These are phyloP conservation scores for Aricia agestis DNA, from an alignment of 1,140 invertebrate genomes.

Conservation along the genomic window DNA sequence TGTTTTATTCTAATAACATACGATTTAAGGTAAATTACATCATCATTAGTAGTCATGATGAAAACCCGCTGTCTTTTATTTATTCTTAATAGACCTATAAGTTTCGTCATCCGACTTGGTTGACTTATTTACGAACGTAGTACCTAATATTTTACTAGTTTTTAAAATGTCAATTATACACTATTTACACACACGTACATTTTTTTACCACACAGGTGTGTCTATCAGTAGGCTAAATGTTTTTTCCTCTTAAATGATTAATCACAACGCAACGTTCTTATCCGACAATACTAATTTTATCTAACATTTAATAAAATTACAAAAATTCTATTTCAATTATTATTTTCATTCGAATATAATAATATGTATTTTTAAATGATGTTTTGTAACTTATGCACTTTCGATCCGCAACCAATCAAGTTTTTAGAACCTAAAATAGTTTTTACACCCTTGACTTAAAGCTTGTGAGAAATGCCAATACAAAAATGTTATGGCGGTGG, in stretches of 20 bases:
- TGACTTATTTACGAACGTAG: background rate
- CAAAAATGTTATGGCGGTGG: slow-evolving; percentile 34
- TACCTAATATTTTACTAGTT: no score
- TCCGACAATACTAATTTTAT: no score
- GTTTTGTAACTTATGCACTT: background rate
- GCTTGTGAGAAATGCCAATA: slow-evolving; percentile 27
- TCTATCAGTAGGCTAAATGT: no score
- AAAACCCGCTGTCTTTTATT: background rate
- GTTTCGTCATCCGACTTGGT: background rate
- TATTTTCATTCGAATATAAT: no score
- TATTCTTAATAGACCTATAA: background rate
- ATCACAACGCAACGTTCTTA: no score
- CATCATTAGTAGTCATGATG: slow-evolving; percentile 7
- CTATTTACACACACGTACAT: no score
- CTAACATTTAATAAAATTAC: no score
- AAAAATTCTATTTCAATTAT: no score
- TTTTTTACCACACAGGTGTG: no score
- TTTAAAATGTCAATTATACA: no score
- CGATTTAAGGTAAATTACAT: slow-evolving; percentile 9
- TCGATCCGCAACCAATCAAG: background rate
- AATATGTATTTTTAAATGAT: no score
- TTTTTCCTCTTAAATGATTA: no score
- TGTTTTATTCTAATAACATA: slow-evolving; percentile 9
- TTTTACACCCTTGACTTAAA: slow-evolving; percentile 31
- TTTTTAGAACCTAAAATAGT: slow-evolving; percentile 22